These are phyloP conservation scores for Tridacna crocea DNA, from an alignment of 2,888 invertebrate species.

Conservation along the genomic window DNA sequence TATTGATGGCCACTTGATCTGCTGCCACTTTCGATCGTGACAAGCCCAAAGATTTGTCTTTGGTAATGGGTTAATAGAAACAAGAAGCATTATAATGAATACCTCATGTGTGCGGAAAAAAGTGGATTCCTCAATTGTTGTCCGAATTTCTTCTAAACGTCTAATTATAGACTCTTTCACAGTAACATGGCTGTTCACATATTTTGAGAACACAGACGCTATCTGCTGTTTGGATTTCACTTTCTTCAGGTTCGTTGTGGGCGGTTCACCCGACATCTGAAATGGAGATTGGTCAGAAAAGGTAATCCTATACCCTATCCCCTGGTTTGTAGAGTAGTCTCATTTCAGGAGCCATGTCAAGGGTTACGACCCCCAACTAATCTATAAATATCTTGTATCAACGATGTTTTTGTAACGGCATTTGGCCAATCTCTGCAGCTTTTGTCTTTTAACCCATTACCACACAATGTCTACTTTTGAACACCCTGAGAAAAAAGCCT, in stretches of 20 bases:
- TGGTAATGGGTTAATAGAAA: not conserved
- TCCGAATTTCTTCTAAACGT: constrained; percentile 91
- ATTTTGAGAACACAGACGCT: constrained; percentile 89
- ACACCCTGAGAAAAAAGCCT: not conserved
- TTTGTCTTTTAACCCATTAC: not conserved
- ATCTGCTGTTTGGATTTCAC: constrained; percentile 90
- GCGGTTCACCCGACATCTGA: constrained; percentile 89
- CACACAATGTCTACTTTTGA: not conserved
- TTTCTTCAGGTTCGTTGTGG: constrained; percentile 94
- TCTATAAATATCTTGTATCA: no score
- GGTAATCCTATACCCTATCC: no score
- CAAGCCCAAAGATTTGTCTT: not conserved
- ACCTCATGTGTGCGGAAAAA: constrained; percentile 96
- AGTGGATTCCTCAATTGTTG: constrained; percentile 92
- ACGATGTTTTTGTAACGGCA: no score
- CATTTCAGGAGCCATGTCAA: no score
- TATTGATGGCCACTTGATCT: no score
- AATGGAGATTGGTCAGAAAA: not conserved
- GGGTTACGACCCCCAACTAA: no score
- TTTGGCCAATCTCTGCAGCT: no score
- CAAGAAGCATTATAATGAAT: constrained; percentile 21
- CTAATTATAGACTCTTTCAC: constrained; percentile 89
- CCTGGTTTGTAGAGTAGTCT: no score
- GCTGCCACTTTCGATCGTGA: not conserved
- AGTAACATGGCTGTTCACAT: constrained; percentile 87